Evolutionary conservation across 2,888 invertebrate genomes (phyloP).

Genomic region (Eupeodes latifasciatus): DNA sequence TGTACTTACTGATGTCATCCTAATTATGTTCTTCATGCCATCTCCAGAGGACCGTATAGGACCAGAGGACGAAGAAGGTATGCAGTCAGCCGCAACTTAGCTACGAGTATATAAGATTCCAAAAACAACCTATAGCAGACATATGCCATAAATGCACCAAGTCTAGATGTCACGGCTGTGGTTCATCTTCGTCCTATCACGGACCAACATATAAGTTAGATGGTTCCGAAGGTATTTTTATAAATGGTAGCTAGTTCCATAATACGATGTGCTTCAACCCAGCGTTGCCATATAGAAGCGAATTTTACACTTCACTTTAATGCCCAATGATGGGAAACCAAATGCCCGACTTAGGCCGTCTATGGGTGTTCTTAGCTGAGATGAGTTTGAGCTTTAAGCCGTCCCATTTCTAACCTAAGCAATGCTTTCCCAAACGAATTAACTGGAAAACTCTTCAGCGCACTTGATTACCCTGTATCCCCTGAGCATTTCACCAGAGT

Average conservation of each 20-base stretch:
- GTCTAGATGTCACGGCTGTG: slow-evolving; percentile 56
- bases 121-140: not conserved
- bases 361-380: too few species aligned
- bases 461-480: too few species aligned
- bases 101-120: slow-evolving; percentile 8
- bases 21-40: slow-evolving; percentile 70
- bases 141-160: slow-evolving; percentile 41
- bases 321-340: too few species aligned
- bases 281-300: not conserved
- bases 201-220: not conserved
- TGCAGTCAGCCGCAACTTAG: slow-evolving; percentile 42
- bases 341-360: too few species aligned
- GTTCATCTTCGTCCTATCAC: slow-evolving; percentile 50
- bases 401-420: too few species aligned
- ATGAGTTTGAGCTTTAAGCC: too few species aligned
- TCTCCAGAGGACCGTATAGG: not conserved
- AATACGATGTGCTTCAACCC: too few species aligned
- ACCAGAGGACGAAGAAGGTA: slow-evolving; percentile 25
- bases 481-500: too few species aligned
- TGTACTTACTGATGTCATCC: slow-evolving; percentile 71
- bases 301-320: not conserved
- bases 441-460: too few species aligned
- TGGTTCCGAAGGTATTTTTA: not conserved
- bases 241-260: not conserved
- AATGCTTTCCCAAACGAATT: too few species aligned